These are phyloP conservation scores for Cephalopholis sonnerati DNA, from an alignment of 2,113 vertebrate genomes.

Conservation along the genomic window DNA sequence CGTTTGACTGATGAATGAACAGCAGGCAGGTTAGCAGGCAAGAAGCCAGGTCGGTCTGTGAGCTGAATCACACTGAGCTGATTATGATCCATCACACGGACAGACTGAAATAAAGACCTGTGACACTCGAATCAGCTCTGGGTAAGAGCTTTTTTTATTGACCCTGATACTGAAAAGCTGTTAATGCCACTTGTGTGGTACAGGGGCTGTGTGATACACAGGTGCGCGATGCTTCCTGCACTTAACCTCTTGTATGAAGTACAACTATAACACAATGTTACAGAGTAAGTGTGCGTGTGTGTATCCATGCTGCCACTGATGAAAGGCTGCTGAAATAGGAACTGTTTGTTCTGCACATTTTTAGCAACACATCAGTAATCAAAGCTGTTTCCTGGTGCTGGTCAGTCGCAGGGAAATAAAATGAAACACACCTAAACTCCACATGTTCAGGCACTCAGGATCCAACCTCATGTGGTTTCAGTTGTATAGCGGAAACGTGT, in stretches of 20 bases:
- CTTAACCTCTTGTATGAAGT: constrained; percentile 9
- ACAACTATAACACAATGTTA: background rate
- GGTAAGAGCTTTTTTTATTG: background rate
- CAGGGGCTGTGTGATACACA: background rate
- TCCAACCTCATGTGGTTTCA: background rate
- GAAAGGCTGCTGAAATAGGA: background rate
- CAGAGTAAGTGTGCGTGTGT: background rate
- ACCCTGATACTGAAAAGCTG: constrained; percentile 17
- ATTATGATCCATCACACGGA: constrained; percentile 38
- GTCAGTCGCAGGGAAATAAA: background rate
- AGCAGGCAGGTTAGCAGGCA: constrained; percentile 14
- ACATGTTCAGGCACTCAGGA: background rate
- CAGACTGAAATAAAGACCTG: constrained; percentile 19
- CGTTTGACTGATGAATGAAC: constrained; percentile 49
- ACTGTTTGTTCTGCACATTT: constrained; percentile 25
- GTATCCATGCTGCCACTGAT: background rate
- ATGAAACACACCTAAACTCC: background rate
- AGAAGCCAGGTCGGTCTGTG: constrained; percentile 15
- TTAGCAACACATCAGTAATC: constrained; percentile 23
- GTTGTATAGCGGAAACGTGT: background rate
- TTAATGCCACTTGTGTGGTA: constrained; percentile 1
- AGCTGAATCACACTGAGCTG: constrained; percentile 37
- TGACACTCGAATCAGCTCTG: constrained; percentile 3
- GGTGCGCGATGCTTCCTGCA: background rate
- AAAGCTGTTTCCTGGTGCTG: constrained; percentile 6